phyloP scores from a whole-genome alignment of 2,888 invertebrate genomes.

The Syrista parreyssii region DNA sequence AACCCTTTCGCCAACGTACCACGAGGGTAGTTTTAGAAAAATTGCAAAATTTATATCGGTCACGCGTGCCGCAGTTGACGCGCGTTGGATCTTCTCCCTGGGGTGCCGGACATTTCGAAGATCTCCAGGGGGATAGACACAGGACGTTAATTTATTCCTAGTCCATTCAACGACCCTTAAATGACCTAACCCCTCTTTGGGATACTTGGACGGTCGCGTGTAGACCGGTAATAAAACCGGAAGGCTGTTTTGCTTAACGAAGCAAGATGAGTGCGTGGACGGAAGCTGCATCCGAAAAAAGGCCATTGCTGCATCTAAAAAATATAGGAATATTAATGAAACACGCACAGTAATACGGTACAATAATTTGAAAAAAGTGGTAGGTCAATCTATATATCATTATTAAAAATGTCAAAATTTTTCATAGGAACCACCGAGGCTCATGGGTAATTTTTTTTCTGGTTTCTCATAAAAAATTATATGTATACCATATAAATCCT shows the following conservation, averaged over 20 bases:
- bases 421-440: background rate
- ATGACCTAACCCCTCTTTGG: conserved; percentile 30
- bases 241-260: background rate
- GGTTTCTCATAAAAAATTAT: background rate
- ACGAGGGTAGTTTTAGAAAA: conserved; percentile 48
- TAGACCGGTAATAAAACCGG: background rate
- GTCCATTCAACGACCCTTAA: conserved; percentile 23
- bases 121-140: background rate
- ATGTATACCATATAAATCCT: conserved; percentile 1
- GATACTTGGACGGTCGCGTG: conserved; percentile 13
- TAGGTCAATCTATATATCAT: background rate
- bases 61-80: conserved; percentile 48
- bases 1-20: background rate
- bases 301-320: background rate
- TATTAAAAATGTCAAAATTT: background rate
- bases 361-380: no score
- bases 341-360: no score
- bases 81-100: conserved; percentile 51
- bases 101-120: conserved; percentile 38
- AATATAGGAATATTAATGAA: background rate
- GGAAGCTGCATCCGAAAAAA: background rate
- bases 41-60: conserved; percentile 51
- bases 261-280: conserved; percentile 1
- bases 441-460: background rate
- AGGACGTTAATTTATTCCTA: conserved; percentile 38